Evolutionary conservation across 2,888 invertebrate species (phyloP).

Genomic region (Monochamus alternatus): DNA sequence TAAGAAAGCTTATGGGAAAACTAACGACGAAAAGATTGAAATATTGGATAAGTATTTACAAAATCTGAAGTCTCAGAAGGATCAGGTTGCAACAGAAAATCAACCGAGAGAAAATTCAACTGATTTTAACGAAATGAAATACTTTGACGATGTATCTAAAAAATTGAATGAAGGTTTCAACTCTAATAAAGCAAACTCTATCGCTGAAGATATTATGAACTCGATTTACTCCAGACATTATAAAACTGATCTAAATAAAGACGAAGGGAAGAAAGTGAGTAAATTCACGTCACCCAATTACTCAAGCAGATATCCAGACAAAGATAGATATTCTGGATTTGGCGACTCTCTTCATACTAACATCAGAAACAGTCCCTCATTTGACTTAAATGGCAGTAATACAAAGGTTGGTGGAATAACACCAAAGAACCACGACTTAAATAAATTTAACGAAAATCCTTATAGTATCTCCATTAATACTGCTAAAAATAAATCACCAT

Average conservation of each 20-base stretch:
- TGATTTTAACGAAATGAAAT: slow-evolving; percentile 39
- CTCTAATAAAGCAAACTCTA: slow-evolving; percentile 56
- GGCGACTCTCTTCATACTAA: background rate
- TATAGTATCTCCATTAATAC: background rate
- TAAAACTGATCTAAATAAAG: slow-evolving; percentile 41
- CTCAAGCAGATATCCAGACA: background rate
- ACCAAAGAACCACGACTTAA: background rate
- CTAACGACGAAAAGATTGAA: slow-evolving; percentile 53
- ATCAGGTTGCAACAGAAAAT: slow-evolving; percentile 48
- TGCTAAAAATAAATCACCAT: background rate
- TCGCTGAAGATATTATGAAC: slow-evolving; percentile 63
- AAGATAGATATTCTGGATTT: background rate
- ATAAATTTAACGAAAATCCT: background rate
- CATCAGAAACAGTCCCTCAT: background rate
- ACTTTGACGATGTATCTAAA: slow-evolving; percentile 40
- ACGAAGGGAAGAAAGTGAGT: slow-evolving; percentile 28
- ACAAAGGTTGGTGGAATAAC: background rate
- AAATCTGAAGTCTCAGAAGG: slow-evolving; percentile 53
- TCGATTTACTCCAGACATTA: slow-evolving; percentile 59
- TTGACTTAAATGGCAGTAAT: background rate
- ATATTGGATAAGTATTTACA: slow-evolving; percentile 59
- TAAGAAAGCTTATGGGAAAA: slow-evolving; percentile 38
- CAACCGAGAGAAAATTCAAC: slow-evolving; percentile 34
- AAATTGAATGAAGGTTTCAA: slow-evolving; percentile 44
- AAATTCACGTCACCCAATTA: slow-evolving; percentile 14